Conservation (phyloP, 1,140 invertebrate species). For the Dolichoris vasculosae region DNA sequence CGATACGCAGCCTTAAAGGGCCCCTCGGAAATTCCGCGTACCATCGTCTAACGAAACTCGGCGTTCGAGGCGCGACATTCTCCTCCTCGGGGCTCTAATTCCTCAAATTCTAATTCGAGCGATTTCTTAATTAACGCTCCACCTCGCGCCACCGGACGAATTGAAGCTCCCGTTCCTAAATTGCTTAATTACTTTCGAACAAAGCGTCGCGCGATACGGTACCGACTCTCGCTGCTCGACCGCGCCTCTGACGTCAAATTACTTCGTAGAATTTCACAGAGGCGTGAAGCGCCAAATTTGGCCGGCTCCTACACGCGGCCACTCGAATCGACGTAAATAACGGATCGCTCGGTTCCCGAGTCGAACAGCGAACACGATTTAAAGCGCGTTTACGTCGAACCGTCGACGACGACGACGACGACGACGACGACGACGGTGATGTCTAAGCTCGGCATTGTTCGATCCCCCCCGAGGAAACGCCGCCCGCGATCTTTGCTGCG, state of each 20-base stretch:
- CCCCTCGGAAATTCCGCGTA: too few relatives aligned
- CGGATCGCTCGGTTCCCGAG: not conserved
- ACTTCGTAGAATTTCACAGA: conserved; percentile 23
- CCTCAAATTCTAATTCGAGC: not conserved
- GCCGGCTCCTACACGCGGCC: not conserved
- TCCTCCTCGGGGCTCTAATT: not conserved
- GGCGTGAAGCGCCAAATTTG: conserved; percentile 31
- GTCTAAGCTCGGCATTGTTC: too few relatives aligned
- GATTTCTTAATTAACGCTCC: too few relatives aligned
- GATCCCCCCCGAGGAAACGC: too few relatives aligned
- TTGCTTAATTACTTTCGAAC: conserved; percentile 11
- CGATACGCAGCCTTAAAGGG: too few relatives aligned
- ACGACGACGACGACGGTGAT: too few relatives aligned
- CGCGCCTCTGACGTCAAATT: conserved; percentile 22
- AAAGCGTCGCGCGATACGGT: not conserved
- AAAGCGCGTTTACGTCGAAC: not conserved
- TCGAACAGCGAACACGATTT: not conserved
- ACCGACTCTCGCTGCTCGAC: not conserved
- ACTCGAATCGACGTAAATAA: conserved; percentile 25
- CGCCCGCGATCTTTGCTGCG: too few relatives aligned
- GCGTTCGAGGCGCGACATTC: too few relatives aligned
- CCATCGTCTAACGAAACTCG: too few relatives aligned
- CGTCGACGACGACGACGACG: too few relatives aligned
- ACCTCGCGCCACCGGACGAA: not conserved
- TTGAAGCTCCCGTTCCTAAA: not conserved